Base-by-base conservation (phyloP, 2,888 invertebrate species). In the Hymenopus coronatus region DNA sequence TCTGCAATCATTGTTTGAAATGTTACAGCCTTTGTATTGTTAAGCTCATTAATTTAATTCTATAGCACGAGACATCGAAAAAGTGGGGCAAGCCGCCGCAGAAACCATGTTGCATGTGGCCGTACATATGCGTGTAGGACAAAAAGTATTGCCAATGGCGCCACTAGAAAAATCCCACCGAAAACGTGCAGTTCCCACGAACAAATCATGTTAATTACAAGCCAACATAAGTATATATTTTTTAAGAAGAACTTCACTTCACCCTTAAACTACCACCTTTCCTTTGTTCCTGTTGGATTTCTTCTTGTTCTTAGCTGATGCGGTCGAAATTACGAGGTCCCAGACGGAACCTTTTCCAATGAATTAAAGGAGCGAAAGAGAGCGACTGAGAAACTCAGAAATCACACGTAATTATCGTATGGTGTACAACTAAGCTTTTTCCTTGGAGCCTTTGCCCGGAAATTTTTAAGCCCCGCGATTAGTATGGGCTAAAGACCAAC, bases 161-260 rank as follows among this genome's bases (percentile, higher is more conserved):
- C 87, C 87, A 87, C 82, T 3, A 82, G 82, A 87, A 87, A 87
- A 70, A 70, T 70, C 54, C 70, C 86, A 82, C 86, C 40, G 54
- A 83, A 40, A 88, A 87, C 88, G 85, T 28, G 54, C 15, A 27
- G 85, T 90, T 90, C 90, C 90, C 90, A 90, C 90, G 89, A 89
- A 88, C 89, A 86, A 89, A 90, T 89, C 88, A 86, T 70, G 88
- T 89, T 90, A 90, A 89, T 90, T 90, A 84, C 82, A 20, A 70
- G 20, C 54, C 54, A 70, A 70, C 54, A 70, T 70, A 40, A 40
- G 40, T 40, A 20, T 87, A 82, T 82, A 33, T 87, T 87, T 82
- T 82, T 70, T 70, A 70, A 70, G 54, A 20, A 70, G 54, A 20
- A 20, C 54, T 70, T 70, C 15, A 70, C 54, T 70, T 70, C 54